A percentile compares a stretch with the other conserved stretches of the same genome.
Evolutionary conservation across 2,113 vertebrate species (phyloP).

Genomic region (Dromiciops gliroides): DNA sequence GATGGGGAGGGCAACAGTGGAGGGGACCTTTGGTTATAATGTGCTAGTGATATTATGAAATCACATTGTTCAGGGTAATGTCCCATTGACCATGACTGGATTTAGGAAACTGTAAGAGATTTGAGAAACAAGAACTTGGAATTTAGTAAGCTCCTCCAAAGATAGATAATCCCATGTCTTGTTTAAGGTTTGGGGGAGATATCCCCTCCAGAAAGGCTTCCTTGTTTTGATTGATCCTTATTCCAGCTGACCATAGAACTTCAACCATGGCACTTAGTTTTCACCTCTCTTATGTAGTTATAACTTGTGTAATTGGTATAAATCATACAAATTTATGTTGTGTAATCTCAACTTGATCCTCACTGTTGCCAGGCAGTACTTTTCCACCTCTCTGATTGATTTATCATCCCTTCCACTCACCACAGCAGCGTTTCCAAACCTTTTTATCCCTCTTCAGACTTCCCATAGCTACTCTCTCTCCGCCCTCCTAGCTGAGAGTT

Average conservation of each 20-base stretch:
- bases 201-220: not conserved
- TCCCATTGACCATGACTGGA: not conserved
- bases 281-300: not conserved
- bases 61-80: not conserved
- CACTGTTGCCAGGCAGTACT: not conserved
- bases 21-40: not conserved
- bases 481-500: not conserved
- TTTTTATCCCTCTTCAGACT: not conserved
- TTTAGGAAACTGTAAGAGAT: not conserved
- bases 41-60: not conserved
- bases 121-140: not conserved
- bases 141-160: slow-evolving; percentile 8
- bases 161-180: slow-evolving; percentile 24
- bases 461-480: not conserved
- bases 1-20: not conserved
- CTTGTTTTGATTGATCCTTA: not conserved
- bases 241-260: not conserved
- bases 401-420: not conserved
- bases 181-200: not conserved
- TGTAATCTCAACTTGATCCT: not conserved
- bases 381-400: not conserved
- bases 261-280: not conserved
- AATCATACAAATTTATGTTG: not conserved
- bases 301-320: not conserved
- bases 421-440: not conserved